Base-by-base conservation (phyloP, 2,113 vertebrate genomes). In the Saguinus imperator region DNA sequence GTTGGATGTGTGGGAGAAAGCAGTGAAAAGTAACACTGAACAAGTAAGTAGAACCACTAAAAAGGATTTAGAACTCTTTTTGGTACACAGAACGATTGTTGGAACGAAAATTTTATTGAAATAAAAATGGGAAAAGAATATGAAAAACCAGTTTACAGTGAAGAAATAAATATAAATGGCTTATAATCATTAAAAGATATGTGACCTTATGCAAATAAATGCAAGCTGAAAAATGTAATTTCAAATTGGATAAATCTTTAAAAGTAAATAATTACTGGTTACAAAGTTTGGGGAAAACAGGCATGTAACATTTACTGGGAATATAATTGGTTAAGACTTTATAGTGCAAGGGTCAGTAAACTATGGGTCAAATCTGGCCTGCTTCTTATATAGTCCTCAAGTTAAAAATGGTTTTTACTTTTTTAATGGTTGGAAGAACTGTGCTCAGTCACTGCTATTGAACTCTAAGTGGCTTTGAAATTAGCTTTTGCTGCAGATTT, bases 101-200 rank as follows among this genome's bases (percentile, higher is more conserved):
- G 58, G 25, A 89, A 89, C 89, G 50, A 92, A 93, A 92, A 80
- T 37, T 86, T 80, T 84, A 92, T 18, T 80, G 17, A 64, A 91
- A 96, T 40, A 80, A 88, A 97, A 80, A 57, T 64, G 55, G 61
- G 89, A 76, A 91, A 87, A 87, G 17, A 96, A 82, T 57, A 87
- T n/a, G 9, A 94, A 84, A 57, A 93, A 52, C 8, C 40, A 86
- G 10, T 76, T 95, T 94, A 94, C 9, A 85, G 13, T 84, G 75
- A 91, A 91, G 50, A 95, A 92, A 91, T 93, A 94, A 94, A 86
- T 95, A 37, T 84, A 90, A 90, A 82, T 95, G 87, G 29, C 20
- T 21, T 84, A 79, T 58, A 85, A 87, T 91, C 75, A 96, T 81
- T 66, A 91, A 92, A 94, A 94, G 29, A 58, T 80, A 75, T 57